Evolutionary conservation across 64 coral and sea anemone species (phyloP).

Genomic region (Montipora cactus): DNA sequence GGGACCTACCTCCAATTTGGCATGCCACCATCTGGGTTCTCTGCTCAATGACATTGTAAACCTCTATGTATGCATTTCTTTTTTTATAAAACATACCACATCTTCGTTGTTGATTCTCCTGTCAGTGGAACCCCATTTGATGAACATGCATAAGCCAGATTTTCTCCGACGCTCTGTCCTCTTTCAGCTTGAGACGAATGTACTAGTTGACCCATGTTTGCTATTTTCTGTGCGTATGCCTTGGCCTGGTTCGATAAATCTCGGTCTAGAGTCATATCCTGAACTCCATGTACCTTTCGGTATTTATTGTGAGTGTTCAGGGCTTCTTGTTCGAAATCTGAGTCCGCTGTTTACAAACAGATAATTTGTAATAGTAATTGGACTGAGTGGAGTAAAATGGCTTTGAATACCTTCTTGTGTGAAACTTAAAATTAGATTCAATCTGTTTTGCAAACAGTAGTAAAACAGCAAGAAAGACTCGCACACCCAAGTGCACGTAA

Average conservation of each 20-base stretch:
- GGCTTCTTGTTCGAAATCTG: conserved; percentile 77
- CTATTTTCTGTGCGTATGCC: conserved; percentile 80
- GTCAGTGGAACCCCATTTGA: conserved; percentile 73
- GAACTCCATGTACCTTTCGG: conserved; percentile 65
- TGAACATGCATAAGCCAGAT: conserved; percentile 77
- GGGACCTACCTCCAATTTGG: too few species aligned
- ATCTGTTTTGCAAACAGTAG: too few species aligned
- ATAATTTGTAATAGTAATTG: not conserved
- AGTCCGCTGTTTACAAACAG: conserved; percentile 51
- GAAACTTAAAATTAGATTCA: too few species aligned
- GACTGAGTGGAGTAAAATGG: too few species aligned
- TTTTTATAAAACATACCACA: conserved; percentile 53
- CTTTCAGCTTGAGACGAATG: conserved; percentile 65
- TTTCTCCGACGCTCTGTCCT: conserved; percentile 67
- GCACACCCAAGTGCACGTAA: too few species aligned
- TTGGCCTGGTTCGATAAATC: conserved; percentile 65
- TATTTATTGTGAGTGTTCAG: conserved; percentile 78
- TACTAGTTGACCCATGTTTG: conserved; percentile 37
- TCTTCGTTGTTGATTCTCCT: conserved; percentile 72
- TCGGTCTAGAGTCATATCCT: conserved; percentile 61
- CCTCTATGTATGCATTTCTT: too few species aligned
- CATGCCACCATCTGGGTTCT: too few species aligned
- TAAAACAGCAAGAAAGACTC: too few species aligned
- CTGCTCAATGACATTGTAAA: too few species aligned
- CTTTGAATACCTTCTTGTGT: too few species aligned